A percentile compares a stretch with the other conserved stretches of the same genome.
These are phyloP conservation scores for Chionomys nivalis DNA, from an alignment of 2,113 vertebrate species.

Conservation along the genomic window DNA sequence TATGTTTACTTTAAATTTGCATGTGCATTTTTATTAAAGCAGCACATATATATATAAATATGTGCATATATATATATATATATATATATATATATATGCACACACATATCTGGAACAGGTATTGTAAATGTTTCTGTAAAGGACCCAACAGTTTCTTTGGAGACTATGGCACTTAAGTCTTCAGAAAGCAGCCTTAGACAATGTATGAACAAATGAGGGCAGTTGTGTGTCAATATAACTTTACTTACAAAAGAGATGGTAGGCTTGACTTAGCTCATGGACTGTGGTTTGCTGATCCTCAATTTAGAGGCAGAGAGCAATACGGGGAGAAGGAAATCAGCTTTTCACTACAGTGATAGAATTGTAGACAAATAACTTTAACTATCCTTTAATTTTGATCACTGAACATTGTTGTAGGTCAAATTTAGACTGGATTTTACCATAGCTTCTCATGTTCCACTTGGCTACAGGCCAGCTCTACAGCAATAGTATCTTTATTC, in stretches of 20 bases:
- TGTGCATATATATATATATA: not conserved
- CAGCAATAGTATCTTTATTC: not conserved
- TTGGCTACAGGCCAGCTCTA: not conserved
- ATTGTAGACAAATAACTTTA: not conserved
- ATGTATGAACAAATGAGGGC: not conserved
- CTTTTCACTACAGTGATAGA: not conserved
- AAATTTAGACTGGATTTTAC: not conserved
- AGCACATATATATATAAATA: not conserved
- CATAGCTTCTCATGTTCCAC: not conserved
- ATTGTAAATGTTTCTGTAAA: not conserved
- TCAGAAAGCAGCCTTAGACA: not conserved
- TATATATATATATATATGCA: not conserved
- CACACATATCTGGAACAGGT: too few relatives aligned
- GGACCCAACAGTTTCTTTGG: not conserved
- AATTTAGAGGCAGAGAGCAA: not conserved
- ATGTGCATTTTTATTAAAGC: not conserved
- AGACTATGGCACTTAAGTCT: not conserved
- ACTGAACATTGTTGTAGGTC: constrained; percentile 26
- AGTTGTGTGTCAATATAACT: constrained; percentile 28
- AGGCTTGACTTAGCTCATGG: not conserved
- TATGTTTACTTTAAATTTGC: not conserved
- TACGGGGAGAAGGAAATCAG: not conserved
- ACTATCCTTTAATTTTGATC: not conserved
- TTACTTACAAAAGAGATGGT: not conserved
- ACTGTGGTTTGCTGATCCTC: not conserved